A percentile compares a stretch with the other conserved stretches of the same genome.
phyloP scores from a whole-genome alignment of 2,113 vertebrate genomes.

The Cynocephalus volans region DNA sequence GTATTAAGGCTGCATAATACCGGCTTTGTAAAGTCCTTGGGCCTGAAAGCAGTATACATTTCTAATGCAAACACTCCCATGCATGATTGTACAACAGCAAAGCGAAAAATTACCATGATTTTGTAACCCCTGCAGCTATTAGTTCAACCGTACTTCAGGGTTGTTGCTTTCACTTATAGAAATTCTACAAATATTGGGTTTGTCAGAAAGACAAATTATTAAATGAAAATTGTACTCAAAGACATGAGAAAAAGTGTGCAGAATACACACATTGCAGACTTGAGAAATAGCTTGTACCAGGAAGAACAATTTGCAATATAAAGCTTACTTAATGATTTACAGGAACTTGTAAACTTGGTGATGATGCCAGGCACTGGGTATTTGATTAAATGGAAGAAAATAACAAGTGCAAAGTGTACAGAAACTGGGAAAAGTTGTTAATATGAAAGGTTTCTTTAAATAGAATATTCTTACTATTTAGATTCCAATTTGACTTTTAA shows the following conservation, averaged over 20 bases:
- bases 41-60: conserved; percentile 82
- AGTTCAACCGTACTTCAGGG: conserved; percentile 85
- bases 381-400: conserved; percentile 39
- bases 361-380: background rate
- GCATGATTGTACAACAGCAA: conserved; percentile 85
- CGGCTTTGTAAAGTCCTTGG: conserved; percentile 73
- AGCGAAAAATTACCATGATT: conserved; percentile 90
- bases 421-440: background rate
- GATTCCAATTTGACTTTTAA: conserved; percentile 12
- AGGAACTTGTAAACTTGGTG: background rate
- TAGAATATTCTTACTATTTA: background rate
- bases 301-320: conserved; percentile 26
- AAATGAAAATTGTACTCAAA: conserved; percentile 84
- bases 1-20: conserved; percentile 63
- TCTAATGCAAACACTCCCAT: conserved; percentile 83
- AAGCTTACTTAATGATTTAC: conserved; percentile 63
- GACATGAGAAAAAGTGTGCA: conserved; percentile 69
- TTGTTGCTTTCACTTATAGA: conserved; percentile 87
- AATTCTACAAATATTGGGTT: conserved; percentile 87
- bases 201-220: conserved; percentile 84
- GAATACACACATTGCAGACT: background rate
- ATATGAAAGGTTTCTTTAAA: background rate
- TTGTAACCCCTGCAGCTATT: conserved; percentile 86
- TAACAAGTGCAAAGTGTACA: background rate
- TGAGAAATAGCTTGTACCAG: background rate